A percentile compares a stretch with the other conserved stretches of the same genome.
phyloP scores from a whole-genome alignment of 2,888 invertebrate species.

The Laothoe populi region DNA sequence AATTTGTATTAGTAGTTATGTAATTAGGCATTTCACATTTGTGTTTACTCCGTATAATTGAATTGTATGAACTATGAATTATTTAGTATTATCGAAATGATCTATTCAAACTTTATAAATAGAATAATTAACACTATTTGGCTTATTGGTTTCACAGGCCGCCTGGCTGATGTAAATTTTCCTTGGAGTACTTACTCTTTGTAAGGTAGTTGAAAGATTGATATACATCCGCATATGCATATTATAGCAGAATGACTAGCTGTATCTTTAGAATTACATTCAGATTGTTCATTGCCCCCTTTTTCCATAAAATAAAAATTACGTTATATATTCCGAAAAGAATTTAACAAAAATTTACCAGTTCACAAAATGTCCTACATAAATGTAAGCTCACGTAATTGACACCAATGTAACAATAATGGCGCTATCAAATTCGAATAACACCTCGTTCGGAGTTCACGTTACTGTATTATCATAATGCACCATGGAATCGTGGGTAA shows the following conservation, averaged over 20 bases:
- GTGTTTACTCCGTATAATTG: no score
- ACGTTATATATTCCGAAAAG: no score
- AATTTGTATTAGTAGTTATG: not conserved
- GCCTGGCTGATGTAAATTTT: not conserved
- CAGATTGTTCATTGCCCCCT: not conserved
- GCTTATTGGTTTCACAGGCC: not conserved
- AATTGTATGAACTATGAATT: no score
- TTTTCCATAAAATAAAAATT: not conserved
- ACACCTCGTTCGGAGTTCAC: slow-evolving; percentile 31
- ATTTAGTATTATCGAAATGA: no score
- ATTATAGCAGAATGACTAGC: not conserved
- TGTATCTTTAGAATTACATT: not conserved
- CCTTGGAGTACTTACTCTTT: not conserved
- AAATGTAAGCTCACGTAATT: slow-evolving; percentile 21
- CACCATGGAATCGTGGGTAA: slow-evolving; percentile 44
- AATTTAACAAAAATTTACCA: not conserved
- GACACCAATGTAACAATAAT: slow-evolving; percentile 32
- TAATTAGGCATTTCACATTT: not conserved
- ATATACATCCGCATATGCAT: not conserved
- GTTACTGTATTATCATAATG: slow-evolving; percentile 33
- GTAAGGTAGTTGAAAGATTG: not conserved
- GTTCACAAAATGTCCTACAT: not conserved
- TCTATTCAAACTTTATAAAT: not conserved
- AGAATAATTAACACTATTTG: not conserved
- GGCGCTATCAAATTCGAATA: slow-evolving; percentile 48